A percentile compares a stretch with the other conserved stretches of the same genome.
These are phyloP conservation scores for Melanotaenia maccullochi DNA, from an alignment of 2,797 vertebrate genomes.

Conservation along the genomic window DNA sequence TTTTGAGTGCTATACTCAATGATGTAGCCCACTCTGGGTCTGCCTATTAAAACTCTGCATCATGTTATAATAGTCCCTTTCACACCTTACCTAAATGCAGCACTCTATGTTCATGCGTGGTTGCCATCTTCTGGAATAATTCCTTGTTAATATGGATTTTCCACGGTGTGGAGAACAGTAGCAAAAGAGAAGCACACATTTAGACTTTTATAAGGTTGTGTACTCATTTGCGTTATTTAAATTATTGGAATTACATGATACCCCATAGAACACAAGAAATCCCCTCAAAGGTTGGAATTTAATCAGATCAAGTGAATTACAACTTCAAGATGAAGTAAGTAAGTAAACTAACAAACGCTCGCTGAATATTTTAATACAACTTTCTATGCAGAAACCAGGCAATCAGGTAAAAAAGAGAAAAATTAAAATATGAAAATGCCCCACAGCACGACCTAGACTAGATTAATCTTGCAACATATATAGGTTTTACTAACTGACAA, in stretches of 20 bases:
- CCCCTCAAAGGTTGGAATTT: not conserved
- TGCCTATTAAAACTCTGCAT: constrained; percentile 20
- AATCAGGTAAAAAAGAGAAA: not conserved
- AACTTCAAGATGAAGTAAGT: not conserved
- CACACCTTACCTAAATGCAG: constrained; percentile 6
- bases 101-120: constrained; percentile 17
- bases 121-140: constrained; percentile 21
- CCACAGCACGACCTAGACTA: not conserved
- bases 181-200: constrained; percentile 8
- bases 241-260: not conserved
- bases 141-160: constrained; percentile 24
- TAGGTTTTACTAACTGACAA: constrained; percentile 9
- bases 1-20: constrained; percentile 29
- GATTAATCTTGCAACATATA: not conserved
- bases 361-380: not conserved
- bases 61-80: constrained; percentile 12
- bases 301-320: not conserved
- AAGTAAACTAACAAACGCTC: not conserved
- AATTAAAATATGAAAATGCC: not conserved
- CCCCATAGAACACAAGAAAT: not conserved
- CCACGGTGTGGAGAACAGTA: not conserved
- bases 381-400: constrained; percentile 10
- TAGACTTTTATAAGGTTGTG: constrained; percentile 14
- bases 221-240: not conserved
- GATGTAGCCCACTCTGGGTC: constrained; percentile 11